Evolutionary conservation across 2,888 invertebrate species (phyloP), one percentile per base, ranked within the genome.

Genomic region (Drosophila kanekoi): DNA sequence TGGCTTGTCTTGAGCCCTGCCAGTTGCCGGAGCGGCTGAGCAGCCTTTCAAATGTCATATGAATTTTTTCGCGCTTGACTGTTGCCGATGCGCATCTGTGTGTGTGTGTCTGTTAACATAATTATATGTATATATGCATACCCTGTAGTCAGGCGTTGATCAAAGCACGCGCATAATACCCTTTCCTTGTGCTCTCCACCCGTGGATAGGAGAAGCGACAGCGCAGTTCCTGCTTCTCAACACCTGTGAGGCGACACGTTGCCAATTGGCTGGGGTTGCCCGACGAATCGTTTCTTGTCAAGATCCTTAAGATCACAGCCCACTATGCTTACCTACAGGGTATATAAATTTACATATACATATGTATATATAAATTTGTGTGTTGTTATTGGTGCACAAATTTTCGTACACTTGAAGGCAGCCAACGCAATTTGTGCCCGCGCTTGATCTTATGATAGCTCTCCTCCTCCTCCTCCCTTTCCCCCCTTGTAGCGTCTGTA

Each of bases 371-470:
- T 8, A 16, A 41, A 53, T 20, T n/a, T 68, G 61, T 66, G 53
- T 77, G 58, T 44, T 61, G 67, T 64, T 38, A 14, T 38, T 38
- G 14, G 59, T 60, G 62, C 40, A 49, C 69, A 78, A 76, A 81
- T 83, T 81, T 79, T 81, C 68, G 51, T 79, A 64, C 79, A 81
- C 79, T 81, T 77, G 61, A 44, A 67, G 35, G 51, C 53, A 68
- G 67, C 79, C 81, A 81, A 74, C 79, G 71, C 79, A 81, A 77
- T 84, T 79, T 81, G 79, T 84, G 79, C 75, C 72, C 48, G 67
- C 47, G 53, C 81, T 74, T 82, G 82, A 82, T 82, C 82, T 82
- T 82, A 72, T 79, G 80, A 85, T 77, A 84, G 70, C 80, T 49
- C 47, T 60, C 58, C 68, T 52, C 47, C 38, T n/a, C n/a, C n/a